Base-by-base conservation (phyloP, 2,113 vertebrate genomes). In the Pluvianellus socialis region DNA sequence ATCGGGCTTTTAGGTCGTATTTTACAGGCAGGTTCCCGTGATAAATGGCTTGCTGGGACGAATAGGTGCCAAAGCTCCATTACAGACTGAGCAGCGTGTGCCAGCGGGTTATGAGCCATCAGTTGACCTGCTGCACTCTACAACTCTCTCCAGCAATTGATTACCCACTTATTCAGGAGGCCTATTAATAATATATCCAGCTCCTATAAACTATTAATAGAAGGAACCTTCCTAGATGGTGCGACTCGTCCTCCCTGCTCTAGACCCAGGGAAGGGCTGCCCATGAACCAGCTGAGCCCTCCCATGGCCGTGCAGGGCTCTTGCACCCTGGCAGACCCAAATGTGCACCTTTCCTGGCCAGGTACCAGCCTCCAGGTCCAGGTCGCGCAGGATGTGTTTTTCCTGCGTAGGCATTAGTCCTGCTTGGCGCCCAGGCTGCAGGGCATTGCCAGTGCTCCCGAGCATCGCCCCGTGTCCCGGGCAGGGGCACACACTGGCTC, bases 51-150 rank as follows among this genome's bases (percentile, higher is more conserved):
- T 6, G 50, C 27, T 0, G 5, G 61, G 45, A 88, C 74, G 79
- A 61, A 73, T 7, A 28, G 38, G 59, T 66, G 95, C 92, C 90
- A 58, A 30, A 42, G 42, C 70, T 2, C 1, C 6, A 0, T 9
- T 33, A n/a, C 77, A 45, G 94, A 19, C 45, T 1, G 27, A 77
- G 89, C 70, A 3, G 89, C 9, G 0, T 4, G 44, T 47, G 85
- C 49, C 3, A 3, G 75, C 0, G 0, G 83, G 90, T 79, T 89
- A 67, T 32, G 83, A 95, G 94, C 92, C 24, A 2, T 28, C 84
- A 1, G 47, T 96, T 95, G 96, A 97, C 94, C 95, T 32, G 74
- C 94, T 95, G 96, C 92, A 76, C 96, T 94, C 94, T 47, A 30
- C 91, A 83, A 8, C 63, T 94, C 88, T 94, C 90, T 89, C 83